Evolutionary conservation across 2,888 invertebrate genomes (phyloP).

Genomic region (Epistrophe grossulariae): DNA sequence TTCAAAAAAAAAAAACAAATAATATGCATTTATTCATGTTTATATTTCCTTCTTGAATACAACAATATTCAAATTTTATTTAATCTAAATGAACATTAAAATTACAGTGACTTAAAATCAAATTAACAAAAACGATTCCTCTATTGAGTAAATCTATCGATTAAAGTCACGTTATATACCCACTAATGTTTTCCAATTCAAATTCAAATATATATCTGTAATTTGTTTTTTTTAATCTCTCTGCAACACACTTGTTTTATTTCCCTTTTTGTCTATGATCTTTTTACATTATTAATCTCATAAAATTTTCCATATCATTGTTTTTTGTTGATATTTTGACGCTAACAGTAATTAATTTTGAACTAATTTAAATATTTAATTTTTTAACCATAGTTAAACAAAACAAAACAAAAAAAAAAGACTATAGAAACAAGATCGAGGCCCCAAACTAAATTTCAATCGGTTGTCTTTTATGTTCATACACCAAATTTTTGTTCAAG

Average conservation of each 20-base stretch:
- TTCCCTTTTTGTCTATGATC: not conserved
- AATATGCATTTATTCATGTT: not conserved
- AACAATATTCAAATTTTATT: not conserved
- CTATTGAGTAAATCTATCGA: not conserved
- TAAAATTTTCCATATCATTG: conserved; percentile 17
- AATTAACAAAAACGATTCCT: not conserved
- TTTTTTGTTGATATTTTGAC: conserved; percentile 13
- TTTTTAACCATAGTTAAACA: not conserved
- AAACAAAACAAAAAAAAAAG: not conserved
- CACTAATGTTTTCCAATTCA: conserved; percentile 20
- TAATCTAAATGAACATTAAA: not conserved
- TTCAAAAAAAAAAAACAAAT: not conserved
- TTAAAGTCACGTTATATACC: conserved; percentile 3
- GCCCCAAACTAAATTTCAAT: not conserved
- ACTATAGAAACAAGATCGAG: conserved; percentile 7
- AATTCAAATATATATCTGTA: conserved; percentile 21
- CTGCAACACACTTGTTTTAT: not conserved
- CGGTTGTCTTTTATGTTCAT: not conserved
- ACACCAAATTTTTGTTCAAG: not conserved
- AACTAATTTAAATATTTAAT: conserved; percentile 36
- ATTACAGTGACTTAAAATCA: not conserved
- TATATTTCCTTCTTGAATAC: not conserved
- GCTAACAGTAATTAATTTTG: conserved; percentile 32
- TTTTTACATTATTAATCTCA: not conserved
- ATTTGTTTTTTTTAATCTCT: not conserved